Conservation (phyloP, 1,140 invertebrate species). For the Lamellibrachia luymesi region DNA sequence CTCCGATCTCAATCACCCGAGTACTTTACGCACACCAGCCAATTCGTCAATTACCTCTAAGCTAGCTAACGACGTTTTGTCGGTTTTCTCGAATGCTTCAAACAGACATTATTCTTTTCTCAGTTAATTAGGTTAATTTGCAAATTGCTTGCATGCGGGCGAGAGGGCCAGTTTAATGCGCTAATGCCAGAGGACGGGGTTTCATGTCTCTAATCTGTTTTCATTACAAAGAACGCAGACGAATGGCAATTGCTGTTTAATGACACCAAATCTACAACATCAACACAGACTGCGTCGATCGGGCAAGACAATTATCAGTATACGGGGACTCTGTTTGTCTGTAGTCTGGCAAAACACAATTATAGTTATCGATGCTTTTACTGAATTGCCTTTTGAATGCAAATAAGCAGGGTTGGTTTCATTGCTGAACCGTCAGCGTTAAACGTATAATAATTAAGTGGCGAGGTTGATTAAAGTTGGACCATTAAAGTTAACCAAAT, state of each 20-base stretch:
- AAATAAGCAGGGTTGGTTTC: neutral
- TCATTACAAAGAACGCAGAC: neutral
- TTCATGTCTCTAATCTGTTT: neutral
- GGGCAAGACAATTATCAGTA: neutral
- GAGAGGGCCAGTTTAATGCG: neutral
- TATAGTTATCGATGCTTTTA: neutral
- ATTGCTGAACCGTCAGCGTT: neutral
- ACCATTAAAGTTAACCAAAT: neutral
- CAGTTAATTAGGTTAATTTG: constrained; percentile 1
- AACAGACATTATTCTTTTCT: neutral
- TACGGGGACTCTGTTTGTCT: neutral
- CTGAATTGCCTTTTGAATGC: neutral
- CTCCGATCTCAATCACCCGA: neutral
- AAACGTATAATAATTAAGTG: neutral
- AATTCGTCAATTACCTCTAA: neutral
- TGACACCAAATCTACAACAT: neutral
- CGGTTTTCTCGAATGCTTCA: neutral
- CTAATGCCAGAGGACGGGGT: neutral
- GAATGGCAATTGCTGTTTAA: neutral
- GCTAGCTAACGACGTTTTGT: neutral
- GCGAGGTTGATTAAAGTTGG: neutral
- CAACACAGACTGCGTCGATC: neutral
- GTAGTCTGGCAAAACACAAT: neutral
- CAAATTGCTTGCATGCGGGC: neutral
- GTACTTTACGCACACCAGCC: neutral